Evolutionary conservation across 2,113 vertebrate species (phyloP), one percentile per base, ranked within the genome.

Genomic region (Paracanthobrama guichenoti): DNA sequence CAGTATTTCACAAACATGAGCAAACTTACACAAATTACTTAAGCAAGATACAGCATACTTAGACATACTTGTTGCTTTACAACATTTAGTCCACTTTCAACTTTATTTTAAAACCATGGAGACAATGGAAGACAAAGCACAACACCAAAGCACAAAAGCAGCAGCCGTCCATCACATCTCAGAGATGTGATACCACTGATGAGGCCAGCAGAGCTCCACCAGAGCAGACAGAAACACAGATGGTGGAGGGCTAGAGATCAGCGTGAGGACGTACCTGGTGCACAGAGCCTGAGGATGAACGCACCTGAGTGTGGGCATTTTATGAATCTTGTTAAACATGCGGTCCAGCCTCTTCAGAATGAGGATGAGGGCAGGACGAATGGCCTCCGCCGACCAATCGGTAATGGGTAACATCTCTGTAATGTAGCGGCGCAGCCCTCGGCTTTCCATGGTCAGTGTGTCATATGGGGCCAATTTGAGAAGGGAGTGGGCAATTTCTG

Each of bases 271-370:
- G 91, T 93, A 94, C 94, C 93, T 94, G 93, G 90, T 91, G 92
- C 92, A 93, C 84, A 94, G 88, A 89, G 93, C 93, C 90, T 94
- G 92, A 82, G 92, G 93, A 90, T 92, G 92, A 91, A 92, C 96
- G 97, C 94, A 99, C 98, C 98, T 98, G 95, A 99, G 88, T 89
- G 98, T 99, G 73, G 98, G 98, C 98, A 99, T 99, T 94, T 99
- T 99, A 94, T 99, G 98, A 91, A 99, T 99, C 94, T 99, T 99
- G 96, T 99, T 99, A 95, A 99, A 99, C 98, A 99, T 99, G 94
- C 98, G 97, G 92, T 99, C 98, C 93, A 99, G 88, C 92, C 98
- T 94, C 94, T 99, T 99, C 87, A 99, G 90, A 92, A 99, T 99
- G 92, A 99, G 97, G 92, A 99, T 98, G 83, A 99, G 97, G 88